Evolutionary conservation across 2,113 vertebrate genomes (phyloP).

Genomic region (Heterochromis multidens): DNA sequence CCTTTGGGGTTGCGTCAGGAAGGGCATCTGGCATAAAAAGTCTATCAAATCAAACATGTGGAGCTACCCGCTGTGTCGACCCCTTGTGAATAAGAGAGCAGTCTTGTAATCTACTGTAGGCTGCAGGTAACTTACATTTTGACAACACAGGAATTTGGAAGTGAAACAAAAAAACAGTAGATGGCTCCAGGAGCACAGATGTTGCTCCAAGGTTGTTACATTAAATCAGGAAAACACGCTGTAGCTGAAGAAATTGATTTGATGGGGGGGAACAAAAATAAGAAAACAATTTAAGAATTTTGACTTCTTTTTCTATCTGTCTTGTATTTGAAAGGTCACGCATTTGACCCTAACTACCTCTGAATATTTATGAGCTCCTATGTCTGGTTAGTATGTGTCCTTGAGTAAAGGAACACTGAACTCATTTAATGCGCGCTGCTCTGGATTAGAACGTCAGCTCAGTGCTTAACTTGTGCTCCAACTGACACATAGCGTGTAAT

Average conservation of each 20-base stretch:
- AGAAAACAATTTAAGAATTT: not conserved
- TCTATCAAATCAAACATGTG: not conserved
- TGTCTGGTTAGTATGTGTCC: not conserved
- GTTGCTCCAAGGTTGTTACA: not conserved
- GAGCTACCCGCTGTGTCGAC: not conserved
- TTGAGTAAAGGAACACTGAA: not conserved
- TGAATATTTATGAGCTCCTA: not conserved
- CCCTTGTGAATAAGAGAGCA: not conserved
- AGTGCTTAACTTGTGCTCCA: not conserved
- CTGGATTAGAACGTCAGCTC: conserved; percentile 26
- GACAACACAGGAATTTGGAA: not conserved
- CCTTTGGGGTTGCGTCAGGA: not conserved
- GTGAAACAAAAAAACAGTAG: not conserved
- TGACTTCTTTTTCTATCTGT: not conserved
- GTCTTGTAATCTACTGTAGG: not conserved
- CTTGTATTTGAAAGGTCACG: not conserved
- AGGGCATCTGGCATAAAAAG: not conserved
- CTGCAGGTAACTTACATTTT: not conserved
- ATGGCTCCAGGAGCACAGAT: not conserved
- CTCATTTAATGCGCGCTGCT: not conserved
- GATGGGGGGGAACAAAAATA: no score
- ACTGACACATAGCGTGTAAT: conserved; percentile 54
- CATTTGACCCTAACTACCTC: not conserved
- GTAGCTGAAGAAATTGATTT: not conserved
- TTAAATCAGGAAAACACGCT: not conserved